A percentile compares a stretch with the other conserved stretches of the same genome.
These are phyloP conservation scores for Gastracanthus pulcherrimus DNA, from an alignment of 2,888 invertebrate genomes.

Conservation along the genomic window DNA sequence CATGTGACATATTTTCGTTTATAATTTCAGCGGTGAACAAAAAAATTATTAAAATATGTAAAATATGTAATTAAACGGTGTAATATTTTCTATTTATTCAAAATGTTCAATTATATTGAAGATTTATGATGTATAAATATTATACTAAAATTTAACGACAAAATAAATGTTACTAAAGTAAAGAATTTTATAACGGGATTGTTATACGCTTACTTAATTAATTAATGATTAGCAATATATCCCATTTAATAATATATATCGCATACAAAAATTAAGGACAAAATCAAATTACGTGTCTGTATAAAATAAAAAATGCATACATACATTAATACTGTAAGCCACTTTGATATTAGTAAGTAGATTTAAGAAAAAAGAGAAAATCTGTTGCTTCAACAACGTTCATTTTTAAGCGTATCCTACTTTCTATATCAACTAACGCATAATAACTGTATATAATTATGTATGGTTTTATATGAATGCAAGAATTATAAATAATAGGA, in stretches of 20 bases:
- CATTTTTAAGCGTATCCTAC: not conserved
- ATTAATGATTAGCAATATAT: too few relatives aligned
- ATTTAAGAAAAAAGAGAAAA: not conserved
- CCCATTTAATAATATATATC: not conserved
- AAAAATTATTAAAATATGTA: too few relatives aligned
- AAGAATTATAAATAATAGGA: constrained; percentile 5
- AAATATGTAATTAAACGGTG: too few relatives aligned
- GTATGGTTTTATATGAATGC: constrained; percentile 26
- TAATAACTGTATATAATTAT: constrained; percentile 37
- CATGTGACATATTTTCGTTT: not conserved
- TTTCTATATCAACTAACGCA: constrained; percentile 9
- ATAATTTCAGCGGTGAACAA: too few relatives aligned
- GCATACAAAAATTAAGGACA: not conserved
- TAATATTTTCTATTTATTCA: too few relatives aligned
- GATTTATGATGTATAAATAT: not conserved
- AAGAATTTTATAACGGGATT: too few relatives aligned
- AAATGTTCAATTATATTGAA: not conserved
- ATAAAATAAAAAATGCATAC: not conserved
- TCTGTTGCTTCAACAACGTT: constrained; percentile 5
- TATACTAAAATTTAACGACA: not conserved
- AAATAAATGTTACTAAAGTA: not conserved
- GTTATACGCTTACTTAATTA: too few relatives aligned
- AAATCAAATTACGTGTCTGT: not conserved
- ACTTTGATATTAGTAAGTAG: not conserved
- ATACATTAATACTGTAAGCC: not conserved